A percentile compares a stretch with the other conserved stretches of the same genome.
These are phyloP conservation scores for Drosophila pseudotalamancana DNA, from an alignment of 2,888 invertebrate species.

Conservation along the genomic window DNA sequence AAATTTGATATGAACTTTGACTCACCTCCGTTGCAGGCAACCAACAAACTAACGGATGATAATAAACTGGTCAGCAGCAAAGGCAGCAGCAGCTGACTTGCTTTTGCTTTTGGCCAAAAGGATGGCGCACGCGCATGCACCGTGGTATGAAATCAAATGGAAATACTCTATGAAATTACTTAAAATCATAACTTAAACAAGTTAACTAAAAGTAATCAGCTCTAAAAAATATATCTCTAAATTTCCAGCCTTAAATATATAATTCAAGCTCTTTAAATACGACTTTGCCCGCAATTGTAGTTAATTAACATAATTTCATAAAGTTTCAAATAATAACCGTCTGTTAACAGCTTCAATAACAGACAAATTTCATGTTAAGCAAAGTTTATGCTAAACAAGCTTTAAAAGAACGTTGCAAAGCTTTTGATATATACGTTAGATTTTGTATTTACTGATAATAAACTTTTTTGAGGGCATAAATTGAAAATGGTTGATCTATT, in stretches of 20 bases:
- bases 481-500: no score
- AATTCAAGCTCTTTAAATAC: not conserved
- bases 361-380: constrained; percentile 16
- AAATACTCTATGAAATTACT: not conserved
- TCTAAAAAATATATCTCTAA: no score
- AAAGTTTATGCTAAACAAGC: constrained; percentile 13
- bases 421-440: not conserved
- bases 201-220: not conserved
- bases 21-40: constrained; percentile 36
- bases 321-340: constrained; percentile 1
- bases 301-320: not conserved
- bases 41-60: constrained; percentile 20
- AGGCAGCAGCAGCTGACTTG: constrained; percentile 50
- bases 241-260: no score
- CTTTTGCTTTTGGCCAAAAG: constrained; percentile 4
- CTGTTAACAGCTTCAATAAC: constrained; percentile 22
- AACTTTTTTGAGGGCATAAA: no score
- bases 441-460: not conserved
- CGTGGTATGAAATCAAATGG: constrained; percentile 10
- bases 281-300: no score
- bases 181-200: not conserved
- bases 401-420: not conserved
- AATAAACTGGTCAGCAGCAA: constrained; percentile 23
- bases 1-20: not conserved
- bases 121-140: constrained; percentile 48